A percentile compares a stretch with the other conserved stretches of the same genome.
phyloP scores from a whole-genome alignment of 92 coral and sea anemone species.

The Galaxea fascicularis region DNA sequence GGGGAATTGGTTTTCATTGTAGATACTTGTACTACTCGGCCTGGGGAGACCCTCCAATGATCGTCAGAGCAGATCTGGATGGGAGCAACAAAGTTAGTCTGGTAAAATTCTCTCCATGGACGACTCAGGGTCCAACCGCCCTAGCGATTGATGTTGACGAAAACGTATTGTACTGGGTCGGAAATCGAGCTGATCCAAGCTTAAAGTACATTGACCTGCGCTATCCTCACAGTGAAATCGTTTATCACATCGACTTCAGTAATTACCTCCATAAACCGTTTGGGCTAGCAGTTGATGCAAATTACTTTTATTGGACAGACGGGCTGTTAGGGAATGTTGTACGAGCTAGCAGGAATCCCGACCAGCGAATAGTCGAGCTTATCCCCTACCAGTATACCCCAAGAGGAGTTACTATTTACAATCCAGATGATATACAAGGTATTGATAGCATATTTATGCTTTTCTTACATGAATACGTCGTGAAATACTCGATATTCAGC shows the following conservation, averaged over 20 bases:
- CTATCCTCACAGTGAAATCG: slow-evolving; percentile 43
- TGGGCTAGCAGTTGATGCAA: slow-evolving; percentile 43
- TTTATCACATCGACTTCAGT: slow-evolving; percentile 27
- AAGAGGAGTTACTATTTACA: slow-evolving; percentile 32
- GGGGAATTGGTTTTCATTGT: background rate
- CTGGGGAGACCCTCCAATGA: slow-evolving; percentile 26
- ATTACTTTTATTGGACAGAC: slow-evolving; percentile 77
- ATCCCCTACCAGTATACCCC: slow-evolving; percentile 38
- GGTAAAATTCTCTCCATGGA: background rate
- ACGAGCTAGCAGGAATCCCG: slow-evolving; percentile 33
- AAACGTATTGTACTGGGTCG: slow-evolving; percentile 25
- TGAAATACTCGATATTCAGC: too few species aligned
- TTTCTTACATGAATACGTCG: too few species aligned
- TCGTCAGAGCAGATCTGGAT: slow-evolving; percentile 35
- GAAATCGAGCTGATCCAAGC: slow-evolving; percentile 16
- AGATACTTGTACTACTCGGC: slow-evolving; percentile 45
- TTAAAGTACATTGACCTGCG: slow-evolving; percentile 39
- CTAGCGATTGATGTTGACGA: slow-evolving; percentile 39
- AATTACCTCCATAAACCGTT: slow-evolving; percentile 6
- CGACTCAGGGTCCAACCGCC: slow-evolving; percentile 27
- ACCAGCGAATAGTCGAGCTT: background rate
- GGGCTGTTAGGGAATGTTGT: slow-evolving; percentile 29
- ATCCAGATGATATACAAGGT: slow-evolving; percentile 32
- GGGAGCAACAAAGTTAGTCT: slow-evolving; percentile 16
- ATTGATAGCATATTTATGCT: background rate